Percentiles rank a stretch among this genome's conserved stretches.
phyloP scores from a whole-genome alignment of 64 coral and sea anemone genomes.

The Exaiptasia diaphana region DNA sequence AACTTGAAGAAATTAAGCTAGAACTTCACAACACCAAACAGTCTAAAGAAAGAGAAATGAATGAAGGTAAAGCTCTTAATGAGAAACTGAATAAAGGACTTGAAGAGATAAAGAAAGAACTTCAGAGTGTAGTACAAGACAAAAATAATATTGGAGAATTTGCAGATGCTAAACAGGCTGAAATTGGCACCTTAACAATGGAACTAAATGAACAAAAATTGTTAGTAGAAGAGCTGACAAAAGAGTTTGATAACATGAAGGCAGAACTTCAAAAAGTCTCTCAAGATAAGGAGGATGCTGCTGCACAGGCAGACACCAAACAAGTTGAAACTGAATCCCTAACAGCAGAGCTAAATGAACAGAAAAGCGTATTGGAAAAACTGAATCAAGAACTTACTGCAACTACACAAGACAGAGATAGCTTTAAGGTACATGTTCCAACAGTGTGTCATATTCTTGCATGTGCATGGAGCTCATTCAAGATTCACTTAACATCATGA shows the following conservation, averaged over 20 bases:
- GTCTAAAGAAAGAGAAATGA: neutral
- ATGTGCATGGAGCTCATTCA: too few species aligned
- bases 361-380: neutral
- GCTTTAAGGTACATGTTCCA: slow-evolving; percentile 9
- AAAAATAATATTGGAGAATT: neutral
- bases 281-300: too few species aligned
- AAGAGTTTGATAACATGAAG: neutral
- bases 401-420: neutral
- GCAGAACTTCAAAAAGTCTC: neutral
- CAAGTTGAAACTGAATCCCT: neutral
- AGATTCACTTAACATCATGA: too few species aligned
- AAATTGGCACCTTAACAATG: neutral
- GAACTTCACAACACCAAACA: neutral
- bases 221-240: neutral
- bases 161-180: neutral
- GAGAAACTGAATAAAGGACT: neutral
- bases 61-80: neutral
- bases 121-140: neutral
- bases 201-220: neutral
- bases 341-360: neutral
- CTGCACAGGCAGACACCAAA: too few species aligned
- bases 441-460: too few species aligned
- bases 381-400: neutral
- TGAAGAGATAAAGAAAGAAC: neutral
- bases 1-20: too few species aligned